Percentiles rank a stretch among this genome's conserved stretches.
phyloP scores from a whole-genome alignment of 2,113 vertebrate species.

The Cromileptes altivelis region DNA sequence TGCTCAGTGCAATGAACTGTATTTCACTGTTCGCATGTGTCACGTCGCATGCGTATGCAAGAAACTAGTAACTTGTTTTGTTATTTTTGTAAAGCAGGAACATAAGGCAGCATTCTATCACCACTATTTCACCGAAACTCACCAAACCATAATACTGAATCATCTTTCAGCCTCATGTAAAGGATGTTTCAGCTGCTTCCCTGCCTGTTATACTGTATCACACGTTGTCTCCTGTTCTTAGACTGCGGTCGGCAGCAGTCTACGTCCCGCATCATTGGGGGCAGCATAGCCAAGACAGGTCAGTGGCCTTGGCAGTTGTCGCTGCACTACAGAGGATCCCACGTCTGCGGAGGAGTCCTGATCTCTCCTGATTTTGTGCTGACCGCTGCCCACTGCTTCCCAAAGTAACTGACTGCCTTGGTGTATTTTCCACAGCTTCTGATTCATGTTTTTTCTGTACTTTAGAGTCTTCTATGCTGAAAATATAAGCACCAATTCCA shows the following conservation, averaged over 20 bases:
- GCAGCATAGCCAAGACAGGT: slow-evolving; percentile 78
- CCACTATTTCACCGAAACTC: not conserved
- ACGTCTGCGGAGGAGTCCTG: slow-evolving; percentile 91
- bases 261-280: slow-evolving; percentile 89
- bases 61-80: not conserved
- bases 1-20: not conserved
- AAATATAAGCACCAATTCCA: not conserved
- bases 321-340: slow-evolving; percentile 85
- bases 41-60: not conserved
- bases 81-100: not conserved
- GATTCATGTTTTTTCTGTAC: not conserved
- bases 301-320: slow-evolving; percentile 96
- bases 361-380: slow-evolving; percentile 89
- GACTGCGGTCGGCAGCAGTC: slow-evolving; percentile 88
- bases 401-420: slow-evolving; percentile 81
- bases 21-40: not conserved
- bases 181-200: not conserved
- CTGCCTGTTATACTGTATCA: not conserved
- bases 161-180: not conserved
- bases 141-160: not conserved
- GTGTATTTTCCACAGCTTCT: not conserved
- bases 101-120: not conserved
- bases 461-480: not conserved
- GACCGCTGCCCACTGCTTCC: slow-evolving; percentile 94
- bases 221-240: slow-evolving; percentile 60